Conservation (phyloP, 2,888 invertebrate genomes). For the Mycogona germanica region DNA sequence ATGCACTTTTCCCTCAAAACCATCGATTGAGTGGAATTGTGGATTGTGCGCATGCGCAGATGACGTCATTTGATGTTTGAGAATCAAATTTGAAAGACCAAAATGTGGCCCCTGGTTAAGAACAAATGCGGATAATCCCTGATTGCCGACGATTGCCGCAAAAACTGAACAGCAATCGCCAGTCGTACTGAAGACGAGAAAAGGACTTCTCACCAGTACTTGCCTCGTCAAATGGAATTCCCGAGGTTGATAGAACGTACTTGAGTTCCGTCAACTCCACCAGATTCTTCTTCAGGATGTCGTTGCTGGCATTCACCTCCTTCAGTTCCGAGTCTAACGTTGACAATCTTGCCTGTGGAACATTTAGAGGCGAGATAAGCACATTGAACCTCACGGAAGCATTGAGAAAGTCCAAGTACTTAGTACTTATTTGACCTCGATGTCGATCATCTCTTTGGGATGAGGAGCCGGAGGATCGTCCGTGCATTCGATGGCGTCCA, state of each 20-base stretch:
- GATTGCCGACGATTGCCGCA: too few species aligned
- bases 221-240: constrained; percentile 93
- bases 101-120: too few species aligned
- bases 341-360: constrained; percentile 68
- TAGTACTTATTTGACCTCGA: constrained; percentile 52
- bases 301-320: constrained; percentile 96
- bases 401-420: not conserved
- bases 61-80: too few species aligned
- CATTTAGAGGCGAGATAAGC: not conserved
- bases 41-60: too few species aligned
- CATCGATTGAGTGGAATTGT: too few species aligned
- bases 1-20: too few species aligned
- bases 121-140: too few species aligned
- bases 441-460: constrained; percentile 96
- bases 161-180: too few species aligned
- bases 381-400: not conserved
- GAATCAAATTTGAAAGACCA: too few species aligned
- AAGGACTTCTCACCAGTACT: too few species aligned
- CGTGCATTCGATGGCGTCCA: constrained; percentile 95
- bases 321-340: constrained; percentile 93
- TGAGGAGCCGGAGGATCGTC: constrained; percentile 98
- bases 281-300: constrained; percentile 89
- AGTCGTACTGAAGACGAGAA: too few species aligned
- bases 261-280: constrained; percentile 92
- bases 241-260: constrained; percentile 91